Evolutionary conservation across 2,888 invertebrate species (phyloP).

Genomic region (Zele albiditarsus): DNA sequence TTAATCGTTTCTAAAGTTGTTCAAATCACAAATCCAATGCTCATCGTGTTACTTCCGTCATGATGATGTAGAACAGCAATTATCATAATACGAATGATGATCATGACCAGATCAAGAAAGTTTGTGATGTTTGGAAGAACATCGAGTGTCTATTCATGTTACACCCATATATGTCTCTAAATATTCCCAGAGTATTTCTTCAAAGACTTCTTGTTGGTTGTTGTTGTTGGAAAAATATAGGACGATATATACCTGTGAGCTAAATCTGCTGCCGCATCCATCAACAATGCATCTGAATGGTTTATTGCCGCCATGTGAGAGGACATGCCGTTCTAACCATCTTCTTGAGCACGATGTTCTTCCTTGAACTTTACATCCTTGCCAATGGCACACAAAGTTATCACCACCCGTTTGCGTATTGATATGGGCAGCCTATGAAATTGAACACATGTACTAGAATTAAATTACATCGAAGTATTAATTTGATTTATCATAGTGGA

Average conservation of each 20-base stretch:
- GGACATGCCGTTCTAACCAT: constrained; percentile 94
- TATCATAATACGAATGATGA: not conserved
- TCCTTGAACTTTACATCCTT: constrained; percentile 94
- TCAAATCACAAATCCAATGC: not conserved
- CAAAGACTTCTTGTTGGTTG: not conserved
- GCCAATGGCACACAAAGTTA: constrained; percentile 94
- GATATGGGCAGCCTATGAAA: constrained; percentile 83
- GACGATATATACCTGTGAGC: constrained; percentile 82
- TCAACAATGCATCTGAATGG: constrained; percentile 97
- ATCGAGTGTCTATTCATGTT: not conserved
- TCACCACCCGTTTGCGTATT: constrained; percentile 88
- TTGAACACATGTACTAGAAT: constrained; percentile 2
- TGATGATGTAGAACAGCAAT: constrained; percentile 2
- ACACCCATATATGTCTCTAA: not conserved
- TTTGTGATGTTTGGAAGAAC: not conserved
- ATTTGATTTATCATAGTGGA: not conserved
- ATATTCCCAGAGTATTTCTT: not conserved
- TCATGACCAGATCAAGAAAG: not conserved
- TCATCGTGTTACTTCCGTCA: not conserved
- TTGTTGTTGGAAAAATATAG: constrained; percentile 11
- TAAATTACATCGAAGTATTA: not conserved
- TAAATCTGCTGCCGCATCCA: constrained; percentile 91
- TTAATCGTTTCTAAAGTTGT: not conserved
- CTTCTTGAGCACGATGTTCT: constrained; percentile 92
- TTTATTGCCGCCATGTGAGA: constrained; percentile 92